Evolutionary conservation across 1,140 invertebrate species (phyloP).

Genomic region (Rhyzopertha dominica): DNA sequence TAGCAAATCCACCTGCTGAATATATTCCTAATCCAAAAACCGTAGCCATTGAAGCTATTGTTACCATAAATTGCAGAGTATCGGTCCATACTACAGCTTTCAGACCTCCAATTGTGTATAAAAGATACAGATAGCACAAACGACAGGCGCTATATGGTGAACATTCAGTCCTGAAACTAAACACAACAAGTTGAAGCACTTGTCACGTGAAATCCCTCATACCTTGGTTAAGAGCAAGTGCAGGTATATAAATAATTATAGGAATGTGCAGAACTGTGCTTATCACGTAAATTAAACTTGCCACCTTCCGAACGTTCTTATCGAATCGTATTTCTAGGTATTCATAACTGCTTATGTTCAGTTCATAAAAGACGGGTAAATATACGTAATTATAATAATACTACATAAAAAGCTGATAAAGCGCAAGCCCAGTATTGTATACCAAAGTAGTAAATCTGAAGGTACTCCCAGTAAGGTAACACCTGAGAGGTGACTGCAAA

Average conservation of each 20-base stretch:
- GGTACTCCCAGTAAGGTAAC: slow-evolving; percentile 72
- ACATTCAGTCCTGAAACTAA: slow-evolving; percentile 53
- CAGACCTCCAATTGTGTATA: slow-evolving; percentile 73
- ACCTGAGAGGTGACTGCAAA: slow-evolving; percentile 71
- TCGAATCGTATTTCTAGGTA: slow-evolving; percentile 51
- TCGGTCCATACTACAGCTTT: slow-evolving; percentile 72
- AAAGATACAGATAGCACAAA: slow-evolving; percentile 71
- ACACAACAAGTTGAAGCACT: slow-evolving; percentile 38
- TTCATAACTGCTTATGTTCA: slow-evolving; percentile 71
- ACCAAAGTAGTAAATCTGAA: slow-evolving; percentile 70
- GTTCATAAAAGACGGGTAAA: slow-evolving; percentile 64
- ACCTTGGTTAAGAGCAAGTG: slow-evolving; percentile 53
- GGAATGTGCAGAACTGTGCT: slow-evolving; percentile 50
- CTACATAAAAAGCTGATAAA: not conserved
- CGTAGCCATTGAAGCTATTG: slow-evolving; percentile 59
- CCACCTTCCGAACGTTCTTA: slow-evolving; percentile 50
- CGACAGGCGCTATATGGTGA: slow-evolving; percentile 59
- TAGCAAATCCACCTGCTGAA: slow-evolving; percentile 57
- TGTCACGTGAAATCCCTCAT: slow-evolving; percentile 9
- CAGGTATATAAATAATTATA: slow-evolving; percentile 57
- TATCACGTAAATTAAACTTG: slow-evolving; percentile 53
- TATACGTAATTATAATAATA: slow-evolving; percentile 40
- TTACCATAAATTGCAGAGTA: slow-evolving; percentile 62
- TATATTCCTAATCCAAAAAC: slow-evolving; percentile 59
- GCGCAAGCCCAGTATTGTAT: slow-evolving; percentile 54